A percentile compares a stretch with the other conserved stretches of the same genome.
These are phyloP conservation scores for Champsocephalus gunnari DNA, from an alignment of 2,797 vertebrate genomes.

Conservation along the genomic window DNA sequence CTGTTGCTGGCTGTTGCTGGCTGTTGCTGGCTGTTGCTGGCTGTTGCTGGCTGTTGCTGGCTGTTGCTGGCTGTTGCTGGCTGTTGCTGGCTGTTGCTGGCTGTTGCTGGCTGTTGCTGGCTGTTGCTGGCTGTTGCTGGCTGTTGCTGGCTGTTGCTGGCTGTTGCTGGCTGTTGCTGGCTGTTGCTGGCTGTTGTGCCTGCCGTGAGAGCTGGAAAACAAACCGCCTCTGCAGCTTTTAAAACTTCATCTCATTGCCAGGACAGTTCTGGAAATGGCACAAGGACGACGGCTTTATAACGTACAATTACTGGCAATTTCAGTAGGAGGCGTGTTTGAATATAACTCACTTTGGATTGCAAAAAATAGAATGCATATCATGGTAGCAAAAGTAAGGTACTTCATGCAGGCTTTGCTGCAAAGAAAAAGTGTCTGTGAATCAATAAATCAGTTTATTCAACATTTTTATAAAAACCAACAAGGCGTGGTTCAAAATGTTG, in stretches of 20 bases:
- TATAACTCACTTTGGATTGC: background rate
- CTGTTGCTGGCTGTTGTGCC: constrained; percentile 14
- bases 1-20: constrained; percentile 45
- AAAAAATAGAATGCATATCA: background rate
- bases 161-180: constrained; percentile 16
- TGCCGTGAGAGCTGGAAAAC: constrained; percentile 51
- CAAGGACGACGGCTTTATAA: constrained; percentile 39
- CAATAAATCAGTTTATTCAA: too few relatives aligned
- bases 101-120: constrained; percentile 26
- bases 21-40: constrained; percentile 16
- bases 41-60: constrained; percentile 26
- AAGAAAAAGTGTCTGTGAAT: background rate
- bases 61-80: constrained; percentile 45
- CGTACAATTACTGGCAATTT: constrained; percentile 61
- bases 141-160: constrained; percentile 45
- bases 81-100: constrained; percentile 14
- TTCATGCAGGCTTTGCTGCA: background rate
- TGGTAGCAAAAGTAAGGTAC: background rate
- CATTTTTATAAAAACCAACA: too few relatives aligned
- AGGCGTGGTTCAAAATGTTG: too few relatives aligned
- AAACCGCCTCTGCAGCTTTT: constrained; percentile 45
- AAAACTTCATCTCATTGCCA: constrained; percentile 49
- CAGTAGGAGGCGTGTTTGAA: constrained; percentile 21
- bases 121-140: constrained; percentile 46
- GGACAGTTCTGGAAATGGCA: constrained; percentile 46